These are phyloP conservation scores for Porites evermanni DNA, from an alignment of 92 coral and sea anemone species.

Conservation along the genomic window DNA sequence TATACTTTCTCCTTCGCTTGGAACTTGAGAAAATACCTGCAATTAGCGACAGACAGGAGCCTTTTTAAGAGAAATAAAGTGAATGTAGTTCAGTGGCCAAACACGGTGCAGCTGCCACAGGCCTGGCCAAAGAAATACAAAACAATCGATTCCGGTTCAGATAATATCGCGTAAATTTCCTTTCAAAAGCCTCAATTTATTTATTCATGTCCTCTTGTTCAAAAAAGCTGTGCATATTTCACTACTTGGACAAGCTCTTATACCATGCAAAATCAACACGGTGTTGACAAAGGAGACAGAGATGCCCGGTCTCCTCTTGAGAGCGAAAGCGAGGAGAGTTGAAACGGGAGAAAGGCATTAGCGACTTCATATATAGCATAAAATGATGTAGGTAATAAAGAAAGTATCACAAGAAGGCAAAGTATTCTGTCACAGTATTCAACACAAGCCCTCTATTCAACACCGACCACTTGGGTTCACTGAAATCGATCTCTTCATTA, in stretches of 20 bases:
- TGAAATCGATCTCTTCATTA: constrained; percentile 84
- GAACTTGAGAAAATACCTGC: constrained; percentile 20
- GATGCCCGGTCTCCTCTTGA: constrained; percentile 35
- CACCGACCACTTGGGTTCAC: constrained; percentile 70
- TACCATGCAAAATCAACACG: constrained; percentile 62
- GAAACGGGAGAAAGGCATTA: constrained; percentile 10
- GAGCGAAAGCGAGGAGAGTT: constrained; percentile 26
- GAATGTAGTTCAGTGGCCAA: constrained; percentile 53
- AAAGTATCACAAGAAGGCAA: constrained; percentile 40
- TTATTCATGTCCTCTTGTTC: constrained; percentile 84
- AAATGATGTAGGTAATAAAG: constrained; percentile 35
- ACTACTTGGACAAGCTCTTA: constrained; percentile 59
- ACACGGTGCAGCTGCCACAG: constrained; percentile 81
- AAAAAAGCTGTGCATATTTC: constrained; percentile 70
- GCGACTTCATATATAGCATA: constrained; percentile 9
- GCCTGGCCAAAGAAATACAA: constrained; percentile 79
- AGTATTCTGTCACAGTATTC: constrained; percentile 67
- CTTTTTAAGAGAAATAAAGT: constrained; percentile 16
- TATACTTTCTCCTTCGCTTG: constrained; percentile 5
- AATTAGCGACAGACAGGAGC: constrained; percentile 35
- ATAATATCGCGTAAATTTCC: constrained; percentile 90
- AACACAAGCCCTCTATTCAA: constrained; percentile 70
- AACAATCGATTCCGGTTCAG: constrained; percentile 78
- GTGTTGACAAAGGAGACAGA: constrained; percentile 64
- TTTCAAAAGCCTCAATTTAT: constrained; percentile 85